These are phyloP conservation scores for Apostichopus leukothele DNA, from an alignment of 53 echinoderm and acorn worm genomes.

Conservation along the genomic window DNA sequence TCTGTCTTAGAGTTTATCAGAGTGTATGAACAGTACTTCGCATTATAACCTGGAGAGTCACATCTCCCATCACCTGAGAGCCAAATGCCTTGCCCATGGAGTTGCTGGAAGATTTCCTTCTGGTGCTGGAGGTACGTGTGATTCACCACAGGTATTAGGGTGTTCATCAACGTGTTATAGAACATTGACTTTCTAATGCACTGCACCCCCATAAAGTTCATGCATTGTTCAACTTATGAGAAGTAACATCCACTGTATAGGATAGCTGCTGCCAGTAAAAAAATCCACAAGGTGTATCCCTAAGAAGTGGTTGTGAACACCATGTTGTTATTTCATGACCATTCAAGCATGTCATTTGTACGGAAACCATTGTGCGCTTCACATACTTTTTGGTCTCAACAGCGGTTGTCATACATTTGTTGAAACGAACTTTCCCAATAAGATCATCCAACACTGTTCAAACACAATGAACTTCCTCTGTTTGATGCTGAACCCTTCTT, in stretches of 20 bases:
- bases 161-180: neutral
- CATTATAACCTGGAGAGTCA: slow-evolving; percentile 50
- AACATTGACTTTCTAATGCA: slow-evolving; percentile 12
- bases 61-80: slow-evolving; percentile 57
- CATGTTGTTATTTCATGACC: slow-evolving; percentile 37
- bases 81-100: neutral
- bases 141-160: slow-evolving; percentile 27
- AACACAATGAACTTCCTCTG: slow-evolving; percentile 65
- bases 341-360: slow-evolving; percentile 34
- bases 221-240: neutral
- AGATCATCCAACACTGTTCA: slow-evolving; percentile 49
- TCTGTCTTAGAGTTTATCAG: slow-evolving; percentile 31
- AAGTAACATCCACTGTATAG: slow-evolving; percentile 12
- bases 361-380: slow-evolving; percentile 47
- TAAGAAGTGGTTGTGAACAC: slow-evolving; percentile 51
- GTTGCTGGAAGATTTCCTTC: slow-evolving; percentile 2
- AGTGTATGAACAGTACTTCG: slow-evolving; percentile 32
- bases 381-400: neutral
- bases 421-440: slow-evolving; percentile 8
- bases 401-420: neutral
- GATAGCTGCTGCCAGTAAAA: slow-evolving; percentile 16
- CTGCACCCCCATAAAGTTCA: slow-evolving; percentile 1
- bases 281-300: slow-evolving; percentile 47
- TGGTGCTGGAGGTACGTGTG: neutral
- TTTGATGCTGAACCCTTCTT: neutral